Conservation (phyloP, 2,797 vertebrate species). For the Dallia pectoralis region DNA sequence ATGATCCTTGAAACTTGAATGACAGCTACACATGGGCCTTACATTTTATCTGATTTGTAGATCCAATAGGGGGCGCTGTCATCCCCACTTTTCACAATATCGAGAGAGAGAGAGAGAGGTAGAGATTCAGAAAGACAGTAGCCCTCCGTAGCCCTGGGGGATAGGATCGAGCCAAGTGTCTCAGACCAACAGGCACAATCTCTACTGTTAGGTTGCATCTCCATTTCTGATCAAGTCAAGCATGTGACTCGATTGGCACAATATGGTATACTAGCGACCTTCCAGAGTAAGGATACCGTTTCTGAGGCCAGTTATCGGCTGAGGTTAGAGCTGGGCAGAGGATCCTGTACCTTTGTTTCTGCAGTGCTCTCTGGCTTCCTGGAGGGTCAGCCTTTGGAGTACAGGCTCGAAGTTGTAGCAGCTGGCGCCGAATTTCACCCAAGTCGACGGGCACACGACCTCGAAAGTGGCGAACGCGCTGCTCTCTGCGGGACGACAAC, state of each 20-base stretch:
- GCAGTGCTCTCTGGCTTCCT: conserved; percentile 85
- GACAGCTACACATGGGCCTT: background rate
- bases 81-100: conserved; percentile 2
- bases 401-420: conserved; percentile 92
- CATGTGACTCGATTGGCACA: background rate
- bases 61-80: conserved; percentile 51
- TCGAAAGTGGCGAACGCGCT: conserved; percentile 67
- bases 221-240: background rate
- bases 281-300: background rate
- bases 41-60: background rate
- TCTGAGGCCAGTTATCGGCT: background rate
- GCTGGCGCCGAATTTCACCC: conserved; percentile 85
- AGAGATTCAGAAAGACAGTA: no score
- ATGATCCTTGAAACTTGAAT: no score
- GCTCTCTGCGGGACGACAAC: conserved; percentile 70
- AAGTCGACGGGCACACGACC: conserved; percentile 79
- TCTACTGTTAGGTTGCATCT: no score
- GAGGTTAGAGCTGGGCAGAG: background rate
- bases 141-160: no score
- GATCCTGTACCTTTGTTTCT: conserved; percentile 78
- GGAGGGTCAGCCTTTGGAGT: conserved; percentile 76
- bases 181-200: no score
- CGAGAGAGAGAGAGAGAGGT: background rate
- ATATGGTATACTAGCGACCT: background rate
- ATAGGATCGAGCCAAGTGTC: no score